These are phyloP conservation scores for Eulemur albifrons DNA, from an alignment of 2,797 vertebrate genomes.

Conservation along the genomic window DNA sequence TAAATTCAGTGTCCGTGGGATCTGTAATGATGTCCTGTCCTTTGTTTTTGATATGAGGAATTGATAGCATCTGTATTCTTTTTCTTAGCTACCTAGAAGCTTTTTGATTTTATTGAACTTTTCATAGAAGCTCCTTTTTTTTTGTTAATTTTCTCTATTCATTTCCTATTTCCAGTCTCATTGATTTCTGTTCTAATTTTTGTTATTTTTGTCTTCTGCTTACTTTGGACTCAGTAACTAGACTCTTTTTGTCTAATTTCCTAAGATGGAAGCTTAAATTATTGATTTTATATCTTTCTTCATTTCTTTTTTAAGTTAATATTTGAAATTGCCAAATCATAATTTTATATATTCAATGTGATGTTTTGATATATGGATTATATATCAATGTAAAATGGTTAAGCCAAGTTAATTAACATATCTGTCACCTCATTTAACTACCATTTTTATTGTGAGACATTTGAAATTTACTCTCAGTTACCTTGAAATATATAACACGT, in stretches of 20 bases:
- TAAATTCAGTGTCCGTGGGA: neutral
- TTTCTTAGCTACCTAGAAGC: neutral
- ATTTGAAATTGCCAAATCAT: neutral
- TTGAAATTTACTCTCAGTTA: neutral
- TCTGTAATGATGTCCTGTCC: neutral
- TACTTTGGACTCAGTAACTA: neutral
- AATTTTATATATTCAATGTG: neutral
- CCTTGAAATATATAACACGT: neutral
- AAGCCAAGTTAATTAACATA: neutral
- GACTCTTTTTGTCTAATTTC: neutral
- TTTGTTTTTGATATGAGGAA: neutral
- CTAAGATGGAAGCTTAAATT: neutral
- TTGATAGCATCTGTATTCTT: neutral
- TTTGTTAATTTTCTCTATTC: neutral
- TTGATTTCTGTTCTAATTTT: neutral
- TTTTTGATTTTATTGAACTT: neutral
- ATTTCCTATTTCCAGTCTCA: neutral
- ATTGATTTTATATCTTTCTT: neutral
- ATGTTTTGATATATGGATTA: neutral
- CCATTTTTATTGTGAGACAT: neutral
- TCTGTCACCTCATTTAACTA: neutral
- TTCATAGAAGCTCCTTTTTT: neutral
- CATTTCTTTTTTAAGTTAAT: neutral
- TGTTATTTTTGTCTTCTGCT: neutral
- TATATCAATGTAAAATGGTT: neutral